These are phyloP conservation scores for Macropodus opercularis DNA, from an alignment of 2,797 vertebrate genomes.

Conservation along the genomic window DNA sequence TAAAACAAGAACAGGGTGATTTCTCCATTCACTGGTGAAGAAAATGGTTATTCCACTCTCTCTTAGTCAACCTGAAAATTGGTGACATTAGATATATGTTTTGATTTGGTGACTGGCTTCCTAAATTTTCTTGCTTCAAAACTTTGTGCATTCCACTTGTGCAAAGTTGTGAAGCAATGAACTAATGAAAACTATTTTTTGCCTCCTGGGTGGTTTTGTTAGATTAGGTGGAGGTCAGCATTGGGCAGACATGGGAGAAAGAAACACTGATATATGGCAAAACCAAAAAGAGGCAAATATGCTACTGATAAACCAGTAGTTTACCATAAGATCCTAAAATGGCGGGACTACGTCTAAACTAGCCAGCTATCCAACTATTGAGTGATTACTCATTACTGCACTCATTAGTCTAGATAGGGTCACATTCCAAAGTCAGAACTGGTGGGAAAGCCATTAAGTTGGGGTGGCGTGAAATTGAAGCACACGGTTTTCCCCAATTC, in stretches of 20 bases:
- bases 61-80: constrained; percentile 69
- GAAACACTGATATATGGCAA: too few relatives aligned
- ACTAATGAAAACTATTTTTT: too few relatives aligned
- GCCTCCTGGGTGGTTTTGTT: too few relatives aligned
- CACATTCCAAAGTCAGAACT: neutral
- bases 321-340: too few relatives aligned
- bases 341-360: too few relatives aligned
- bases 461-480: neutral
- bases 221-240: too few relatives aligned
- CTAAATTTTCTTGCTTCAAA: constrained; percentile 15
- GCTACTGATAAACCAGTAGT: too few relatives aligned
- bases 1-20: constrained; percentile 66
- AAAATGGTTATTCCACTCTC: constrained; percentile 68
- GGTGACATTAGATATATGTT: constrained; percentile 38
- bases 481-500: neutral
- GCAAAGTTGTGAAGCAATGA: too few relatives aligned
- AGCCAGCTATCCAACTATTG: neutral
- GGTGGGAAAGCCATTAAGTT: neutral
- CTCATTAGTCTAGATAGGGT: neutral
- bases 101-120: constrained; percentile 27
- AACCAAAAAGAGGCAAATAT: too few relatives aligned
- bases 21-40: constrained; percentile 76
- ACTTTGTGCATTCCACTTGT: constrained; percentile 8
- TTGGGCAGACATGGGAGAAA: too few relatives aligned
- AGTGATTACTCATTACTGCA: neutral